A percentile compares a stretch with the other conserved stretches of the same genome.
These are phyloP conservation scores for Buathra laborator DNA, from an alignment of 2,888 invertebrate genomes.

Conservation along the genomic window DNA sequence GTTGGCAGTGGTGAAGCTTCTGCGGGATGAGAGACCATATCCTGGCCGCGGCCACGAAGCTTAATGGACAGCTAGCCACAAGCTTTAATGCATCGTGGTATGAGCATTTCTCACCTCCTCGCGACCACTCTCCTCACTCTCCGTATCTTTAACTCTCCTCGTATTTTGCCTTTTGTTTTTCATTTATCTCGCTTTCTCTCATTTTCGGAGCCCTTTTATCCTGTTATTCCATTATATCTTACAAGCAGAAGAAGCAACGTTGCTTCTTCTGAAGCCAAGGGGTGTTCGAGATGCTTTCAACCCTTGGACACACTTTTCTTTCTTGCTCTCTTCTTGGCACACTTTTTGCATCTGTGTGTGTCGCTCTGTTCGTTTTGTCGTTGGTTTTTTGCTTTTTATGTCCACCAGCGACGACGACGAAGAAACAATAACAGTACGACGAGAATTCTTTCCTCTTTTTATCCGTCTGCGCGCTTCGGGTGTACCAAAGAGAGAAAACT, in stretches of 20 bases:
- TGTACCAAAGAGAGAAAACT: conserved; percentile 66
- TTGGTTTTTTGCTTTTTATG: conserved; percentile 38
- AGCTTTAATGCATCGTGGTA: conserved; percentile 73
- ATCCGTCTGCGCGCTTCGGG: conserved; percentile 11
- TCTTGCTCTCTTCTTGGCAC: conserved; percentile 26
- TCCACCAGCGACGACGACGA: conserved; percentile 56
- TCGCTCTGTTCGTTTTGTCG: conserved; percentile 41
- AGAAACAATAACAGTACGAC: conserved; percentile 71
- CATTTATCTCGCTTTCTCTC: conserved; percentile 19
- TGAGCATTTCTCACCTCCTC: conserved; percentile 24
- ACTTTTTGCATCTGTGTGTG: conserved; percentile 29
- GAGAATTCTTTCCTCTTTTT: conserved; percentile 25
- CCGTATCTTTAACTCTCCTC: conserved; percentile 2
- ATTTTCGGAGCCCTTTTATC: conserved; percentile 36
- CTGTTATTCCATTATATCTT: conserved; percentile 69
- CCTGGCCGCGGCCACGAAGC: conserved; percentile 65
- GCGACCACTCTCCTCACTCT: conserved; percentile 7
- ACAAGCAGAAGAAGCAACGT: conserved; percentile 33
- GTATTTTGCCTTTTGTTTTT: conserved; percentile 25
- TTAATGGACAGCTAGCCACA: conserved; percentile 74
- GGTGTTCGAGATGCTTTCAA: conserved; percentile 30
- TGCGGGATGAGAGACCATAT: conserved; percentile 65
- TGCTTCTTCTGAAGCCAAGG: not conserved
- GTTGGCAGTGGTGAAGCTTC: conserved; percentile 59
- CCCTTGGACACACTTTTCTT: conserved; percentile 4